These are phyloP conservation scores for Hypolimnas misippus DNA, from an alignment of 2,888 invertebrate genomes.

Conservation along the genomic window DNA sequence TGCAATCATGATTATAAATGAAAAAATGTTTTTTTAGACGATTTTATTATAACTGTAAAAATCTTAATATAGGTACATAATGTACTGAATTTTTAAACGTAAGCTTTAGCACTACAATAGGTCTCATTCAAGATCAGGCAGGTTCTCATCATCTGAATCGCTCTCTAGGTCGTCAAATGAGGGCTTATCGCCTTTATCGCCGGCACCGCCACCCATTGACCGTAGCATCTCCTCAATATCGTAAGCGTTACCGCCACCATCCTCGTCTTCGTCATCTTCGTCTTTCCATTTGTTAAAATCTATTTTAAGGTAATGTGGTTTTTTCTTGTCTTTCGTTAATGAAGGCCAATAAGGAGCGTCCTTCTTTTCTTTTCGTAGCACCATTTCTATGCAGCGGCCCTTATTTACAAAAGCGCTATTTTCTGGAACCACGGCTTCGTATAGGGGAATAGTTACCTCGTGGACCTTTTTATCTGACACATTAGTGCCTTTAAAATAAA, in stretches of 20 bases:
- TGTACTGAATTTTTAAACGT: constrained; percentile 68
- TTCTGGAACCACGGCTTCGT: constrained; percentile 91
- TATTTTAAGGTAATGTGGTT: constrained; percentile 97
- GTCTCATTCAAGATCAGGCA: constrained; percentile 89
- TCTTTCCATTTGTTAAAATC: constrained; percentile 99
- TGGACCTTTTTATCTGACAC: constrained; percentile 93
- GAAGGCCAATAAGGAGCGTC: constrained; percentile 94
- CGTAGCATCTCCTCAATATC: constrained; percentile 90
- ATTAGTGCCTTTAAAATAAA: constrained; percentile 94
- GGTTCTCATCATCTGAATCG: constrained; percentile 92
- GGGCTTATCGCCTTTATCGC: constrained; percentile 85
- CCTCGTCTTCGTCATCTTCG: constrained; percentile 97
- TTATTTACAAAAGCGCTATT: constrained; percentile 89
- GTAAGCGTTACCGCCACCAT: constrained; percentile 76
- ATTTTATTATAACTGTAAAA: constrained; percentile 82
- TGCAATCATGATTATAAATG: constrained; percentile 4
- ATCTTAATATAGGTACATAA: constrained; percentile 71
- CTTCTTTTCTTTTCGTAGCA: constrained; percentile 88
- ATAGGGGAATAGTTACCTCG: constrained; percentile 94
- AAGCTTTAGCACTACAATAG: constrained; percentile 56
- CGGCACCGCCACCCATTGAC: constrained; percentile 85
- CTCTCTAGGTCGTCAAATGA: constrained; percentile 90
- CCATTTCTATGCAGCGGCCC: constrained; percentile 90
- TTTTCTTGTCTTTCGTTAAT: constrained; percentile 93
- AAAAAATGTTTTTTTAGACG: constrained; percentile 44